phyloP scores from a whole-genome alignment of 2,113 vertebrate species.

The Willisornis vidua region DNA sequence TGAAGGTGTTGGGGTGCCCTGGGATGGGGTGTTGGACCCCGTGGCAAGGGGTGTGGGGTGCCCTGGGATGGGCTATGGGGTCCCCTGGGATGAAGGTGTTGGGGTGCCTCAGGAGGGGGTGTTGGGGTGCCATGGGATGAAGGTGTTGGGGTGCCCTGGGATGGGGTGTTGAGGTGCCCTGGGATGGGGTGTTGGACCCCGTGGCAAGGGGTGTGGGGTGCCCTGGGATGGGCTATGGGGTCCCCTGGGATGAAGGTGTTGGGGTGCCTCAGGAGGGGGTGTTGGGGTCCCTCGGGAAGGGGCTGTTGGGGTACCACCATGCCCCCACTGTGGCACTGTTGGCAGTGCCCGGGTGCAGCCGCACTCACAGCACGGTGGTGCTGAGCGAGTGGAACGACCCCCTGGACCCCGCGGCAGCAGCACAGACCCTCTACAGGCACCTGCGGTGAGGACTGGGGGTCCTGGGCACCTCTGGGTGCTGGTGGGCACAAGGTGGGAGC shows the following conservation, averaged over 20 bases:
- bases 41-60: background rate
- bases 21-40: background rate
- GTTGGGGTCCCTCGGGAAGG: too few species aligned
- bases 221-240: too few species aligned
- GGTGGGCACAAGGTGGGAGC: background rate
- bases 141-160: background rate
- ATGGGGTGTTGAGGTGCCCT: too few species aligned
- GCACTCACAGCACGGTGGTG: constrained; percentile 86
- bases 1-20: too few species aligned
- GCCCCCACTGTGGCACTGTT: background rate
- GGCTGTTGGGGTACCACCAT: too few species aligned
- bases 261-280: too few species aligned
- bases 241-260: too few species aligned
- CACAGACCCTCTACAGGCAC: constrained; percentile 87
- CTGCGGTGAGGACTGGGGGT: background rate
- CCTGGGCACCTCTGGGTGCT: background rate
- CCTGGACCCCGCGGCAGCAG: constrained; percentile 83
- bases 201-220: background rate
- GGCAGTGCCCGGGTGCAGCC: constrained; percentile 85
- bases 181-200: background rate
- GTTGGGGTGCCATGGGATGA: too few species aligned
- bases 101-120: too few species aligned
- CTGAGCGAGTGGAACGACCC: constrained; percentile 90
- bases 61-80: too few species aligned
- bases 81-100: too few species aligned